Conservation (phyloP, 2,113 vertebrate species). For the Hiodon alosoides region DNA sequence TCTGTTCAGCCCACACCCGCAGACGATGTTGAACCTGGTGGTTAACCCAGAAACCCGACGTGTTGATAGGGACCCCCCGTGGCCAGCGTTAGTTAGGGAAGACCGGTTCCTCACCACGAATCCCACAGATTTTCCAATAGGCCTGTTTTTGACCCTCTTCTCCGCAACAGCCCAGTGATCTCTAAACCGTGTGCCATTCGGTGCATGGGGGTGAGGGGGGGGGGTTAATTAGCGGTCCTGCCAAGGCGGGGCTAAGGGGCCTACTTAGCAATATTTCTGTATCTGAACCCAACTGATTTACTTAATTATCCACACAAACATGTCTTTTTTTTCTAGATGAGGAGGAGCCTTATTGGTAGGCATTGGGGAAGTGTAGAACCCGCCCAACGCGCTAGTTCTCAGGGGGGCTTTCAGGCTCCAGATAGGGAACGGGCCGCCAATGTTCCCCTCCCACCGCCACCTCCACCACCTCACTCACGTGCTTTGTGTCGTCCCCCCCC, state of each 20-base stretch:
- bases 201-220: background rate
- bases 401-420: slow-evolving; percentile 37
- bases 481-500: slow-evolving; percentile 1
- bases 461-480: slow-evolving; percentile 36
- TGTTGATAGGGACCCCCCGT: too few species aligned
- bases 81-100: too few species aligned
- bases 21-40: too few species aligned
- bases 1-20: too few species aligned
- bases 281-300: slow-evolving; percentile 90
- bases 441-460: background rate
- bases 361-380: slow-evolving; percentile 41
- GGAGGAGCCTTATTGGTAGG: slow-evolving; percentile 53
- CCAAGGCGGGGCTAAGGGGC: slow-evolving; percentile 63
- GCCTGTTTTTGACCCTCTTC: too few species aligned
- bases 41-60: too few species aligned
- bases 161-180: too few species aligned
- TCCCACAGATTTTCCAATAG: too few species aligned
- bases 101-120: too few species aligned
- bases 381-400: slow-evolving; percentile 46
- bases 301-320: slow-evolving; percentile 81
- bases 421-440: background rate
- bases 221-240: slow-evolving; percentile 86
- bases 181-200: too few species aligned
- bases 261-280: slow-evolving; percentile 75
- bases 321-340: slow-evolving; percentile 56